phyloP scores from a whole-genome alignment of 2,797 vertebrate genomes.

The Meriones psammophilus region DNA sequence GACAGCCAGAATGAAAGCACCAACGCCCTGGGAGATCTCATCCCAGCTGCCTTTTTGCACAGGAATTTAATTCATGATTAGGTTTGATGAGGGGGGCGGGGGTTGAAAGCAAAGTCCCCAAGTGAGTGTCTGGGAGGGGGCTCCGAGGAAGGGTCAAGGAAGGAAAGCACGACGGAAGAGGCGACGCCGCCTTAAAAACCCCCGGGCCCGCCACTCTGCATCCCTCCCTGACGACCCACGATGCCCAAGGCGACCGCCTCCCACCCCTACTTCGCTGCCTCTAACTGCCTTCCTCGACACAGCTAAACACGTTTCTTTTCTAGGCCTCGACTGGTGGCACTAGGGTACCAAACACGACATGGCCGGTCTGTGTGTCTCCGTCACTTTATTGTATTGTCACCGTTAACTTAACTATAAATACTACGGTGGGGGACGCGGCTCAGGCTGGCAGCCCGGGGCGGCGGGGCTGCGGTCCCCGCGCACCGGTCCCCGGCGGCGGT shows the following conservation, averaged over 20 bases:
- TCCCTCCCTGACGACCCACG: neutral
- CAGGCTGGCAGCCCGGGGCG: neutral
- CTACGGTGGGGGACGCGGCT: slow-evolving; percentile 69
- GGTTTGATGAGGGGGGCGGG: neutral
- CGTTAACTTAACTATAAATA: slow-evolving; percentile 89
- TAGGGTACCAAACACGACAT: slow-evolving; percentile 46
- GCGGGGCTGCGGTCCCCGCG: neutral
- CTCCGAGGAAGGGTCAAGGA: neutral
- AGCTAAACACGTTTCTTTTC: neutral
- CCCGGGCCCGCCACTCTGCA: neutral
- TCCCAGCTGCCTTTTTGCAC: neutral
- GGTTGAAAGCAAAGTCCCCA: neutral
- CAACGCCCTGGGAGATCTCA: neutral
- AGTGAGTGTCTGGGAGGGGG: neutral
- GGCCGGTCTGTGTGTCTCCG: slow-evolving; percentile 65
- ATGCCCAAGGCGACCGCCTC: neutral
- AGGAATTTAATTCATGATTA: neutral
- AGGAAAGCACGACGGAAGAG: rapidly evolving
- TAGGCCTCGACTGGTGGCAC: neutral
- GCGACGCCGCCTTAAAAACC: neutral
- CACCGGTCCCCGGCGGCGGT: slow-evolving; percentile 1
- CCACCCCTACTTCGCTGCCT: neutral
- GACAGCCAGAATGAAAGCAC: neutral
- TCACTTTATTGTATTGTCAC: slow-evolving; percentile 85
- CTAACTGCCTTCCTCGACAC: neutral